A percentile compares a stretch with the other conserved stretches of the same genome.
Conservation (phyloP, 1,140 invertebrate species). For the Drosophila repletoides region DNA sequence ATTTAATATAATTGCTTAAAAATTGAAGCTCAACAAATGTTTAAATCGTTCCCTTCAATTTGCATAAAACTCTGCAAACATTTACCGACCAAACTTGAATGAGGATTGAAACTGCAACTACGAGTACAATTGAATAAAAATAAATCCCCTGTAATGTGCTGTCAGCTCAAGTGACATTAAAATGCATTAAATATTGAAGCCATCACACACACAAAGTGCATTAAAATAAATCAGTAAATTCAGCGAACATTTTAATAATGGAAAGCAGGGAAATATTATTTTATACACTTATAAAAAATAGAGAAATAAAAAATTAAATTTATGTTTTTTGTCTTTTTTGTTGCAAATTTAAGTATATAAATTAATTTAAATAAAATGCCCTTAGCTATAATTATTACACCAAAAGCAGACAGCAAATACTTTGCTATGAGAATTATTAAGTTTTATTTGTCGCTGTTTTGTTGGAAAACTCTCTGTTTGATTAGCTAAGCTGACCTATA, state of each 20-base stretch:
- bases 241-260: background rate
- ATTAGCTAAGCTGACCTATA: too few species aligned
- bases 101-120: background rate
- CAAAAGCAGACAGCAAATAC: too few species aligned
- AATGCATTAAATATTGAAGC: conserved; percentile 60
- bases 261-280: too few species aligned
- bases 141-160: conserved; percentile 46
- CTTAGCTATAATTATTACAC: too few species aligned
- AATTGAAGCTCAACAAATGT: background rate
- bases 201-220: conserved; percentile 46
- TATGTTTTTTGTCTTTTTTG: too few species aligned
- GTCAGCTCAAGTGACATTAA: conserved; percentile 69
- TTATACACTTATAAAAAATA: background rate
- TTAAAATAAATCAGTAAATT: conserved; percentile 61
- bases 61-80: conserved; percentile 22
- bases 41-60: background rate
- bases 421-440: too few species aligned
- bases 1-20: conserved; percentile 3
- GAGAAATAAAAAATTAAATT: too few species aligned
- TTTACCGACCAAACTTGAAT: conserved; percentile 7
- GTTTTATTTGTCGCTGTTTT: too few species aligned
- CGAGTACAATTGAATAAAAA: conserved; percentile 43
- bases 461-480: too few species aligned
- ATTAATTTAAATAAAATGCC: too few species aligned
- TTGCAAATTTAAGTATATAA: too few species aligned